A percentile compares a stretch with the other conserved stretches of the same genome.
Evolutionary conservation across 2,113 vertebrate species (phyloP).

Genomic region (Natator depressus): DNA sequence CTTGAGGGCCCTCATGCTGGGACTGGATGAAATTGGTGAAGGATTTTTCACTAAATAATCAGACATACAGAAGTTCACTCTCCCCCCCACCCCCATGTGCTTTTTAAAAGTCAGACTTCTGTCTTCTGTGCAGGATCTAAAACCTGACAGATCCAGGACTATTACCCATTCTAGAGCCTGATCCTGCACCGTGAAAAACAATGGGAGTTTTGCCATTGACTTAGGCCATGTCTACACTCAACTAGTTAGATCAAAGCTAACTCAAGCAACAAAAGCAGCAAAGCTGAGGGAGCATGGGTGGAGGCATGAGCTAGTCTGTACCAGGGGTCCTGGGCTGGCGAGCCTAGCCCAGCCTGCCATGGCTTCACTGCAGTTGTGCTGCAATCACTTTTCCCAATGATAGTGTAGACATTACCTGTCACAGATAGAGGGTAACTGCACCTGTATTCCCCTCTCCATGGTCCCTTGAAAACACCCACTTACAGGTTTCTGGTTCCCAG

Average conservation of each 20-base stretch:
- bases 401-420: neutral
- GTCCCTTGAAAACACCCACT: neutral
- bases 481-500: neutral
- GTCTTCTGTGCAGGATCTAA: neutral
- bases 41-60: neutral
- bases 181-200: neutral
- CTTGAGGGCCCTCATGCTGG: fast-evolving
- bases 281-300: neutral
- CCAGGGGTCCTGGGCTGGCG: neutral
- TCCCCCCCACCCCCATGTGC: neutral
- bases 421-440: neutral
- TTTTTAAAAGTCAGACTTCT: neutral
- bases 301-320: neutral
- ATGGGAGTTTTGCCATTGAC: neutral
- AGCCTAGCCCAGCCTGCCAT: neutral
- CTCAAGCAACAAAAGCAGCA: neutral
- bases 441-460: neutral
- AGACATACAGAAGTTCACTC: neutral
- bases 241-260: neutral
- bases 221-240: neutral
- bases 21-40: neutral
- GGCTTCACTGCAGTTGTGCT: neutral
- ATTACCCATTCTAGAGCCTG: neutral
- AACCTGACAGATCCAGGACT: neutral
- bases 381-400: neutral